A percentile compares a stretch with the other conserved stretches of the same genome.
phyloP scores from a whole-genome alignment of 2,113 vertebrate genomes.

The Nerophis lumbriciformis region DNA sequence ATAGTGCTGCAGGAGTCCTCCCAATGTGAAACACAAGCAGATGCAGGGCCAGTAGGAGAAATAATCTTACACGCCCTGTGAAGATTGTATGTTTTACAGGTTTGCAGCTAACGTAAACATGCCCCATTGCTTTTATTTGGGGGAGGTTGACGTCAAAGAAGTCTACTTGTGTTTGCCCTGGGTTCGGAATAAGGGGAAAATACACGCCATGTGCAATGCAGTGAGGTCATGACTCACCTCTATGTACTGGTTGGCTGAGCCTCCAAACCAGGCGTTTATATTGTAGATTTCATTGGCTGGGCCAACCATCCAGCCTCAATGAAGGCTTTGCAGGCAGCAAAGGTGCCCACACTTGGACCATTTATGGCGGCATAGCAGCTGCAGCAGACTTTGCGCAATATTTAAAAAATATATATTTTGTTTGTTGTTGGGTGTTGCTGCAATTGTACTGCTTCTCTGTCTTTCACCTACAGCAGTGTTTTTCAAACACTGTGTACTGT shows the following conservation, averaged over 20 bases:
- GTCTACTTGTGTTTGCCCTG: constrained; percentile 36
- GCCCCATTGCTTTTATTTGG: constrained; percentile 43
- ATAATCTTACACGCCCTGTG: neutral
- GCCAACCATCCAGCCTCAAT: constrained; percentile 66
- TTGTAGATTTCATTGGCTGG: constrained; percentile 56
- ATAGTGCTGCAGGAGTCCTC: neutral
- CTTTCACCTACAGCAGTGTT: too few species aligned
- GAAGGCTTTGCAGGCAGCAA: constrained; percentile 61
- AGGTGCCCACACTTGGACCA: constrained; percentile 44
- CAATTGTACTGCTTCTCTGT: too few species aligned
- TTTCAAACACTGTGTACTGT: too few species aligned
- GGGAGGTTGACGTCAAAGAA: constrained; percentile 42
- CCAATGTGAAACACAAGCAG: constrained; percentile 53
- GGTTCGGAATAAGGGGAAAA: constrained; percentile 31
- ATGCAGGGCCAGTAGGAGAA: constrained; percentile 44
- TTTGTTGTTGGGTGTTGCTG: neutral
- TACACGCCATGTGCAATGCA: constrained; percentile 13
- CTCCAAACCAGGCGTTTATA: constrained; percentile 57
- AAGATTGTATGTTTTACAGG: constrained; percentile 29
- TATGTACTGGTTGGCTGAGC: constrained; percentile 45
- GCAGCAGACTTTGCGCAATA: neutral
- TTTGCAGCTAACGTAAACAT: constrained; percentile 30
- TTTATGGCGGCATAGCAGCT: constrained; percentile 48
- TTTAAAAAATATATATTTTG: neutral
- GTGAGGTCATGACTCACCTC: constrained; percentile 49